phyloP scores from a whole-genome alignment of 2,113 vertebrate genomes.

The Lepus timidus region DNA sequence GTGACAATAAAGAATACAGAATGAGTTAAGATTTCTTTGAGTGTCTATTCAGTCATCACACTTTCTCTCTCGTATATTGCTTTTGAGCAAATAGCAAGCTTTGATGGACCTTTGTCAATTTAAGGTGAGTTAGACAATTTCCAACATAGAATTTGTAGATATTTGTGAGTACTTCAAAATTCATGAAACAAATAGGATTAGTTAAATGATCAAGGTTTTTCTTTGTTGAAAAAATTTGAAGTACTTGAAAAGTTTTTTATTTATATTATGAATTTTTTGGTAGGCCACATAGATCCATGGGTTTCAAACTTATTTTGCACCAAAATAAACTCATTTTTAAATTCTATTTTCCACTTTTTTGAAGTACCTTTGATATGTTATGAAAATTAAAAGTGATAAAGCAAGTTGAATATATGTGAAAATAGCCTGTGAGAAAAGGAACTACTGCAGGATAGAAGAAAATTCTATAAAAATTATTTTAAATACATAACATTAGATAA shows the following conservation, averaged over 20 bases:
- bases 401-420: neutral
- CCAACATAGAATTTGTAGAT: neutral
- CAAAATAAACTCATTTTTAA: too few relatives aligned
- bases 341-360: too few relatives aligned
- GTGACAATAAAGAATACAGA: neutral
- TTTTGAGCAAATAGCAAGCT: neutral
- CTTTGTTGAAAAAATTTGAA: too few relatives aligned
- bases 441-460: neutral
- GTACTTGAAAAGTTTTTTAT: too few relatives aligned
- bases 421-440: neutral
- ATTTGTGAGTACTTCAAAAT: too few relatives aligned
- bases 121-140: neutral
- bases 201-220: too few relatives aligned
- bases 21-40: neutral
- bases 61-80: neutral
- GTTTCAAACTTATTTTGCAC: too few relatives aligned
- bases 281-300: too few relatives aligned
- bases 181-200: too few relatives aligned
- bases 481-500: conserved; percentile 36
- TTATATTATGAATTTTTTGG: too few relatives aligned
- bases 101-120: neutral
- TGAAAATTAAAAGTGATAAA: neutral
- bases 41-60: neutral
- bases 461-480: neutral
- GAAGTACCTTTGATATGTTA: too few relatives aligned